Base-by-base conservation (phyloP, 2,113 vertebrate genomes). In the Tachysurus vachellii region DNA sequence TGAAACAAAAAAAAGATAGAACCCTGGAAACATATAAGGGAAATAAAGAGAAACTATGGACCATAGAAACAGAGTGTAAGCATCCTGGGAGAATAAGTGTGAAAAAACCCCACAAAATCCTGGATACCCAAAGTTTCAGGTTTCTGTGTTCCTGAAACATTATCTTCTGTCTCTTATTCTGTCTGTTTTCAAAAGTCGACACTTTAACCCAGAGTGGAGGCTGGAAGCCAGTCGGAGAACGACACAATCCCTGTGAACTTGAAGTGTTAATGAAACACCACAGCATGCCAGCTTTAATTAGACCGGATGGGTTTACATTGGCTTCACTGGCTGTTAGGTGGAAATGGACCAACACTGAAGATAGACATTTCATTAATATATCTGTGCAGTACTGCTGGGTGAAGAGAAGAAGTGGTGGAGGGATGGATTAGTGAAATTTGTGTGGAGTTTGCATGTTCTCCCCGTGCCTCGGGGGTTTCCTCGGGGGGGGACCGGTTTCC, bases 181-280 rank as follows among this genome's bases (percentile, higher is more conserved):
- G 73, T 50, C 44, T 50, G 26, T 50, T 73, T 76, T 76, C 12
- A n/a, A 0, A 47, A 14, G 44, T 76, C 11, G 21, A 47, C 42
- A 13, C 71, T 75, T 21, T 13, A 26, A 26, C 10, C 73, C 73
- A 50, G 44, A 76, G 44, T n/a, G 44, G 44, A 76, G 73, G 71
- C 10, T 50, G 44, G 10, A 50, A 75, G 71, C 47, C 71, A 21
- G 44, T 21, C 13, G 71, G 44, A 53, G 73, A 76, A 23, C 44
- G 23, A 50, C 23, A 14, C 47, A n/a, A 7, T 50, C 71, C 9
- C 36, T 73, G 70, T 44, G 42, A 73, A 73, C 42, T 73, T 50
- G 47, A 14, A 50, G 73, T 16, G 73, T 53, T 76, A 76, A 76
- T 76, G 73, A 76, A 76, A 76, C 44, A 76, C 73, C 73, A 47